These are phyloP conservation scores for Bufo bufo DNA, from an alignment of 2,113 vertebrate species.

Conservation along the genomic window DNA sequence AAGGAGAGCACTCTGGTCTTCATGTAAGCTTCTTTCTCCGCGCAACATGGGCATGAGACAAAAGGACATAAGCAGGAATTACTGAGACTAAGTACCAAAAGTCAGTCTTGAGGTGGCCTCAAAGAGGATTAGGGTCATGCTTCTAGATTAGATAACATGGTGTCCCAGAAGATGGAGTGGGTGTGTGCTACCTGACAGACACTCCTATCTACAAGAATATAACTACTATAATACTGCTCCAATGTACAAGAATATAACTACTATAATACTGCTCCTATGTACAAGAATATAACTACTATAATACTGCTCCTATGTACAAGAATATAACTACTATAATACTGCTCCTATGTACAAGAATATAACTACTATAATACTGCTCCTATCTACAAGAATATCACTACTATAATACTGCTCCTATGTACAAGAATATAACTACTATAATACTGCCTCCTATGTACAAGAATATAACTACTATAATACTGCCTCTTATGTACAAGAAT, in stretches of 20 bases:
- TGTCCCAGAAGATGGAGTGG: neutral
- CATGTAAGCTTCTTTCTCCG: neutral
- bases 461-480: neutral
- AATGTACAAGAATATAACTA: neutral
- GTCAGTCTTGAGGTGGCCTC: slow-evolving; percentile 39
- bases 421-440: slow-evolving; percentile 8
- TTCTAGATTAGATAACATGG: neutral
- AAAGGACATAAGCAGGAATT: neutral
- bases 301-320: neutral
- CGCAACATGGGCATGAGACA: neutral
- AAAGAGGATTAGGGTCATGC: slow-evolving; percentile 24
- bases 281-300: neutral
- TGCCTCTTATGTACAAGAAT: neutral
- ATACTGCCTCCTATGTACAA: neutral
- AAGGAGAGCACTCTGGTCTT: neutral
- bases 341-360: neutral
- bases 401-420: neutral
- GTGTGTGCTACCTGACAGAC: neutral
- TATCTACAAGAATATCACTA: too few species aligned
- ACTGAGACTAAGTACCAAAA: slow-evolving; percentile 30
- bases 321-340: neutral
- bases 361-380: too few species aligned
- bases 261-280: neutral
- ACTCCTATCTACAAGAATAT: neutral
- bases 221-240: neutral